Evolutionary conservation across 1,140 invertebrate species (phyloP), one percentile per base, ranked within the genome.

Genomic region (Paralvinella palmiformis): DNA sequence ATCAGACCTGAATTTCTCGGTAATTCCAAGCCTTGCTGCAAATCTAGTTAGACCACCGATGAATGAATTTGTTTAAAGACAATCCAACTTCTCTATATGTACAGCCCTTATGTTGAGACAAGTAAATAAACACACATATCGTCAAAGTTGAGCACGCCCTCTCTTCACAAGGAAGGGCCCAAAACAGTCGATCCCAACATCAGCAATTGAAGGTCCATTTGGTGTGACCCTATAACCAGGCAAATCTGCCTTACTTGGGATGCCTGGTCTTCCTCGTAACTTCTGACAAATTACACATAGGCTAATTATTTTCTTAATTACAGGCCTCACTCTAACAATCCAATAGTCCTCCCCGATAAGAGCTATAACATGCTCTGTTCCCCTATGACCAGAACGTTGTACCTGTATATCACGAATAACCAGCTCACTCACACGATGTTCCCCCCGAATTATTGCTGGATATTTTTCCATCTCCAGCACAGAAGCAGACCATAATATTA

Each of bases 81-180:
- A 15, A 15, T 29, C 45, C 2, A 57, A 24, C 13, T 59, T 55
- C 41, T 68, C 64, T 1, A 68, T 15, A 31, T 68, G 67, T 24
- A 68, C 63, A 31, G 67, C 63, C 37, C 67, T 37, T 27, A 53
- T 48, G 6, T 6, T 27, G 31, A 65, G 31, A 60, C 63, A 64
- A 22, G 59, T 62, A 45, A 68, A 64, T 35, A 65, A 32, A 57
- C 62, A 65, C 13, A 52, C 7, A 20, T 65, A 65, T 50, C 67
- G 32, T 37, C 65, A 65, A 15, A 58, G 15, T 10, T 20, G 6
- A 15, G 20, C 6, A 7, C 56, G 15, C 22, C 56, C 22, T 36
- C 59, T 37, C 58, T 7, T 20, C 3, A 15, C 57, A 7, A 59
- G 32, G 24, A 68, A 65, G 3, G 66, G 63, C 15, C 67, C 67